A percentile compares a stretch with the other conserved stretches of the same genome.
These are phyloP conservation scores for Casuarius casuarius DNA, from an alignment of 2,113 vertebrate species.

Conservation along the genomic window DNA sequence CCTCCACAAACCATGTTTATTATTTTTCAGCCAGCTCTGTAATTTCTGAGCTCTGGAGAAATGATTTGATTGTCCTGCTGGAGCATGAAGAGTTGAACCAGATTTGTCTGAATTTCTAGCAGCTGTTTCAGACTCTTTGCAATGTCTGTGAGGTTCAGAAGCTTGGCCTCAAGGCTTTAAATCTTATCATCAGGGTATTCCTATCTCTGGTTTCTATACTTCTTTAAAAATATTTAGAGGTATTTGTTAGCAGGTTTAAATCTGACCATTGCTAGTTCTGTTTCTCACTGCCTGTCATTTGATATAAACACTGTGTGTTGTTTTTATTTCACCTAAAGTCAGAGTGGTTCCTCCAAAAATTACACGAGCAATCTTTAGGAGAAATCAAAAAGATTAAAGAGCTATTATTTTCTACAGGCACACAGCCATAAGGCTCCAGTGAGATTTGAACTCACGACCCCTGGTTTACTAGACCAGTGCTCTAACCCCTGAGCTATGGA, in stretches of 20 bases:
- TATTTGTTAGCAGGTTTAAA: neutral
- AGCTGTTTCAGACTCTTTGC: neutral
- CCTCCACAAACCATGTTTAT: neutral
- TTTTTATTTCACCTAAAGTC: neutral
- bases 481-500: conserved; percentile 89
- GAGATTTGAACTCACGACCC: conserved; percentile 88
- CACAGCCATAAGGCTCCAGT: conserved; percentile 72
- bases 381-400: fast-evolving
- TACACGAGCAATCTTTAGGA: fast-evolving
- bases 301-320: fast-evolving
- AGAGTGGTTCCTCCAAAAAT: neutral
- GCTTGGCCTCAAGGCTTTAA: neutral
- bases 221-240: neutral
- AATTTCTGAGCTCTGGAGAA: neutral
- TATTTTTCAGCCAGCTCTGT: neutral
- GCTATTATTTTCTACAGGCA: neutral
- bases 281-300: neutral
- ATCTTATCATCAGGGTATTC: neutral
- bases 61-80: neutral
- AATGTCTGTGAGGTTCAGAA: neutral
- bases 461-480: conserved; percentile 88
- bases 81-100: neutral
- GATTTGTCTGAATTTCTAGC: neutral
- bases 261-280: neutral
- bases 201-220: fast-evolving